Conservation (phyloP, 2,888 invertebrate genomes). For the Chironomus tentans region DNA sequence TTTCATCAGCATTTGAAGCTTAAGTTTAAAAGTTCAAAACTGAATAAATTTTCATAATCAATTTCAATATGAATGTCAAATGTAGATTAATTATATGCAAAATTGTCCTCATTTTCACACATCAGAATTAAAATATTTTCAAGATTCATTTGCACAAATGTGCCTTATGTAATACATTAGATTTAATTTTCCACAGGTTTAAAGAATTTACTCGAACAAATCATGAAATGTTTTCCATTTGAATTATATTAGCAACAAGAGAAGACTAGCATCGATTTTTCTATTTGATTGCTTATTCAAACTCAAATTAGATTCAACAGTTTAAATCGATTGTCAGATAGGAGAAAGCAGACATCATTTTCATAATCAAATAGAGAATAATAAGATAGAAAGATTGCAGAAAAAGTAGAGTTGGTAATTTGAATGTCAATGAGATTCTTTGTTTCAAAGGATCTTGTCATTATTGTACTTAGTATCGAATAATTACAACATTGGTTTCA, state of each 20-base stretch:
- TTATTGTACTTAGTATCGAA: no score
- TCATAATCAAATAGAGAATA: not conserved
- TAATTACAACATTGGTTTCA: no score
- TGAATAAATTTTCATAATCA: not conserved
- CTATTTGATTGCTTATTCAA: not conserved
- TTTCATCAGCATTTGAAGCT: not conserved
- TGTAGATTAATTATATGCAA: constrained; percentile 8
- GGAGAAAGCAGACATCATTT: not conserved
- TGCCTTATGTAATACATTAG: not conserved
- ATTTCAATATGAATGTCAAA: not conserved
- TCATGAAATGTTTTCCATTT: not conserved
- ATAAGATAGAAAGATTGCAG: not conserved
- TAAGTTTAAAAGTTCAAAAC: not conserved
- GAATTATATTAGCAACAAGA: not conserved
- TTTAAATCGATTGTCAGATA: not conserved
- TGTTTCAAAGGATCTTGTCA: no score
- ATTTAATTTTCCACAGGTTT: not conserved
- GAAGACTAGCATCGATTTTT: not conserved
- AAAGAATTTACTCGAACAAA: not conserved
- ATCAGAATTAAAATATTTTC: not conserved
- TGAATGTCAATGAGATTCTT: no score
- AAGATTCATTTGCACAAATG: not conserved
- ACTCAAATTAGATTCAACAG: not conserved
- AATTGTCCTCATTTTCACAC: not conserved
- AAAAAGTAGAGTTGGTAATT: not conserved